Evolutionary conservation across 2,113 vertebrate species (phyloP), one percentile per base, ranked within the genome.

Genomic region (Scomber japonicus): DNA sequence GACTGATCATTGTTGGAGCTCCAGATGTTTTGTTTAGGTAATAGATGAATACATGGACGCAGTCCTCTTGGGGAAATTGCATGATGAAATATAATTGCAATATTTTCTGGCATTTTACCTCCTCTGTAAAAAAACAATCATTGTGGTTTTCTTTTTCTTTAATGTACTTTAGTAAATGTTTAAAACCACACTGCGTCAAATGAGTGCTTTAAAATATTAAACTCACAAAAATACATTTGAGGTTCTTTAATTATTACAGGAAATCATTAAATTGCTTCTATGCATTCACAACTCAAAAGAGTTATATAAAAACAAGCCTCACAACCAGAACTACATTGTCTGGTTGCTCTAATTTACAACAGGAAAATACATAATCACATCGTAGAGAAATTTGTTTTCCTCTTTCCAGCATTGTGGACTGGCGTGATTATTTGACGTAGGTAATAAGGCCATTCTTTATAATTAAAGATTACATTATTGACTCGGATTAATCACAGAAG

Each of bases 381-480:
- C 62, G 62, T 35, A 60, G 56, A 85, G 71, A 68, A 65, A 87
- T 89, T 74, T 78, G 80, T 93, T 87, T 85, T 88, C 77, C 75
- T 83, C 68, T 80, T 78, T 67, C 59, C 76, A 53, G 61, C 60
- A 21, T 75, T 40, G 16, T 77, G 61, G 81, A 78, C 73, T 15
- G 31, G 61, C 49, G 11, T 76, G 71, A 81, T 91, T 93, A 85
- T 93, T 92, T 91, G 89, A 85, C 54, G 27, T 72, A 61, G 76
- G 76, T 89, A 85, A 89, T 91, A 88, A 89, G 82, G 63, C 80
- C 82, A 90, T 90, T 89, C 86, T 80, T 90, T 84, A 90, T 89
- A 92, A 93, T 94, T 92, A 93, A 92, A 90, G 82, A 90, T 89
- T 81, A 83, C 86, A 87, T 90, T 94, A 93, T 93, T 94, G 92